A percentile compares a stretch with the other conserved stretches of the same genome.
Conservation (phyloP, 1,140 invertebrate genomes). For the Lordiphosa clarofinis region DNA sequence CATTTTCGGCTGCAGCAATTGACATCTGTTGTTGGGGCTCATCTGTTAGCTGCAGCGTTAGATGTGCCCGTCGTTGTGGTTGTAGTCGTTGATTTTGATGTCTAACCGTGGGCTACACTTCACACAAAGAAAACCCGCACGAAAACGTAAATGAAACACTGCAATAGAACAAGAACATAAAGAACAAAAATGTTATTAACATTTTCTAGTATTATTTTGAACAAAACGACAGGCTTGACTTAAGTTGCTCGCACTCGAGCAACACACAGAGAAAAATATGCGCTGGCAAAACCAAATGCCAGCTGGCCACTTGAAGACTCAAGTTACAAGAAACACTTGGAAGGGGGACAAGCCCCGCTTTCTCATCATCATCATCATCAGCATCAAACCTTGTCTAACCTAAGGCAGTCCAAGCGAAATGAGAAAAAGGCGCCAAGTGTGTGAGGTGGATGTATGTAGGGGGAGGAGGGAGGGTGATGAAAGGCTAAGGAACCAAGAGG, state of each 20-base stretch:
- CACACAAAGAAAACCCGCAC: slow-evolving; percentile 49
- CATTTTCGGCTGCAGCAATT: slow-evolving; percentile 84
- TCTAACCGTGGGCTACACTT: slow-evolving; percentile 27
- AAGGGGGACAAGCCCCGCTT: slow-evolving; percentile 39
- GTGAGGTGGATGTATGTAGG: slow-evolving; percentile 2
- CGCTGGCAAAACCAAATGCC: slow-evolving; percentile 66
- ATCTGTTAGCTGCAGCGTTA: slow-evolving; percentile 79
- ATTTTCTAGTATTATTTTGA: slow-evolving; percentile 50
- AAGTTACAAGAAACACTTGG: slow-evolving; percentile 78
- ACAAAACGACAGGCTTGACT: slow-evolving; percentile 62
- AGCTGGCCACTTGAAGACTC: slow-evolving; percentile 73
- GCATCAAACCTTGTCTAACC: slow-evolving; percentile 17
- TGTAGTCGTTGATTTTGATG: slow-evolving; percentile 36
- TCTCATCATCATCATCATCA: slow-evolving; percentile 21
- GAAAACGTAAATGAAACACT: slow-evolving; percentile 65
- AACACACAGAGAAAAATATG: slow-evolving; percentile 11
- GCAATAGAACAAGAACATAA: slow-evolving; percentile 24
- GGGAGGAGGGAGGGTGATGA: slow-evolving; percentile 2
- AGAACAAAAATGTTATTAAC: slow-evolving; percentile 49
- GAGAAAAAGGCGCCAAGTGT: slow-evolving; percentile 67
- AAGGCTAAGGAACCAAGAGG: slow-evolving; percentile 25
- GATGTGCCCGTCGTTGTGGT: slow-evolving; percentile 66
- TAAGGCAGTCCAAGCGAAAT: slow-evolving; percentile 38
- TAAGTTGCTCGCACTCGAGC: slow-evolving; percentile 54
- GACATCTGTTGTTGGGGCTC: slow-evolving; percentile 82